Conservation (phyloP, 2,113 vertebrate genomes). For the Equus przewalskii region DNA sequence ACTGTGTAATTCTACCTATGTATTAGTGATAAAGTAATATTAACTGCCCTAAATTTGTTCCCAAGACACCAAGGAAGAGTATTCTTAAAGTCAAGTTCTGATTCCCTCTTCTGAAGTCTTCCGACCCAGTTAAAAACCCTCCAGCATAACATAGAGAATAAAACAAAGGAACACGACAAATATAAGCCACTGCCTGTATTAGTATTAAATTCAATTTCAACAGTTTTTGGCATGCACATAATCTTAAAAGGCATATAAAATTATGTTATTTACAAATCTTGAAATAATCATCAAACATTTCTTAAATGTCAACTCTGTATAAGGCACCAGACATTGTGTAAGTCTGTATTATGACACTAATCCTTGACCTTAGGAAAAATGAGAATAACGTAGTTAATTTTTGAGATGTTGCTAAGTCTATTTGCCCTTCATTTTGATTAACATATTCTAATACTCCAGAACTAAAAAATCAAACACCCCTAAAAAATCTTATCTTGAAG, state of each 20-base stretch:
- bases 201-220: constrained; percentile 49
- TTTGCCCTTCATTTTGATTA: constrained; percentile 31
- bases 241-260: not conserved
- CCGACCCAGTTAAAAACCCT: constrained; percentile 9
- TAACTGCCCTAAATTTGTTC: not conserved
- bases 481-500: not conserved
- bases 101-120: constrained; percentile 23
- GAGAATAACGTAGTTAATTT: not conserved
- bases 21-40: not conserved
- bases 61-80: not conserved
- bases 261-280: not conserved
- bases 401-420: not conserved
- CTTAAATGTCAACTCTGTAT: not conserved
- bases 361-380: not conserved
- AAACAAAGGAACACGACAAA: constrained; percentile 34
- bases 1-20: not conserved
- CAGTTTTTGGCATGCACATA: not conserved
- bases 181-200: not conserved
- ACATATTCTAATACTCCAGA: not conserved
- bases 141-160: not conserved
- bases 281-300: constrained; percentile 48
- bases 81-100: not conserved
- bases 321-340: not conserved
- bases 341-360: not conserved
- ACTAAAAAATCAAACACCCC: not conserved